Percentiles rank a stretch among this genome's conserved stretches.
phyloP scores from a whole-genome alignment of 2,888 invertebrate genomes.

The Orthonevra nobilis region DNA sequence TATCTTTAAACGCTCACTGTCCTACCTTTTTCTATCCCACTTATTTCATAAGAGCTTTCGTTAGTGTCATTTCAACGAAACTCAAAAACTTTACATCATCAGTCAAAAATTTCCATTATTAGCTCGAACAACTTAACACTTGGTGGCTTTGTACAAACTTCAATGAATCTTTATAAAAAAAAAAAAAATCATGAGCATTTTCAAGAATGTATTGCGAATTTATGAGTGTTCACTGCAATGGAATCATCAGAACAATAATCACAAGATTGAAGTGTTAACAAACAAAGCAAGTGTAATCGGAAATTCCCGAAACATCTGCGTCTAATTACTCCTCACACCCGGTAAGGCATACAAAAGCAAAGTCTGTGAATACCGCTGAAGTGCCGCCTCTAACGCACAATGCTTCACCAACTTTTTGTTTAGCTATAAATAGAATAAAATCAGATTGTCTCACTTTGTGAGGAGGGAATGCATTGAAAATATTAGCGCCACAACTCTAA shows the following conservation, averaged over 20 bases:
- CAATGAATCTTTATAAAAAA: not conserved
- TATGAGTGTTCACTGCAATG: not conserved
- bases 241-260: constrained; percentile 7
- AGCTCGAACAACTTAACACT: not conserved
- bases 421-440: constrained; percentile 5
- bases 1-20: no score
- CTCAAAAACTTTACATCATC: no score
- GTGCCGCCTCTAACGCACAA: no score
- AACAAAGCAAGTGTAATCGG: not conserved
- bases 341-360: not conserved
- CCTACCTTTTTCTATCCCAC: no score
- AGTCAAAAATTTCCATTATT: not conserved
- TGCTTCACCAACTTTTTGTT: not conserved
- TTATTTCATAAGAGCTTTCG: no score
- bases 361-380: no score
- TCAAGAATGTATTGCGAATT: no score
- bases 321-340: not conserved
- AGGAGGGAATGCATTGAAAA: not conserved
- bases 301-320: not conserved
- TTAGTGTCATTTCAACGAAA: no score
- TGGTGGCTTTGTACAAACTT: not conserved
- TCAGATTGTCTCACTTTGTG: constrained; percentile 1
- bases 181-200: no score
- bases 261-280: not conserved
- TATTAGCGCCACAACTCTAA: constrained; percentile 23